These are phyloP conservation scores for Phyllotreta cruciferae DNA, from an alignment of 2,888 invertebrate genomes.

Conservation along the genomic window DNA sequence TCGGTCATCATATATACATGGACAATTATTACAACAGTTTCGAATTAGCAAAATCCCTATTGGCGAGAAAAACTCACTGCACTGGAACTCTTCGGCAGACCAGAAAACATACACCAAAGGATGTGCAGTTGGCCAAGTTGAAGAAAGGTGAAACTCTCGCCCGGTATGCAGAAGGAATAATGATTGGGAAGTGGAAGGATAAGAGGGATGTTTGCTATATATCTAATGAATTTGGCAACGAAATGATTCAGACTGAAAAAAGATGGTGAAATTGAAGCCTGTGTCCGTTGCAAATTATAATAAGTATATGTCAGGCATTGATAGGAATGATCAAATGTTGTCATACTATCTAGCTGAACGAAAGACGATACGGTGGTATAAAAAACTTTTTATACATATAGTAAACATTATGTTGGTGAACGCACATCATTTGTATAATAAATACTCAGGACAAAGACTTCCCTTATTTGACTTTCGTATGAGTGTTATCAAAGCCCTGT, in stretches of 20 bases:
- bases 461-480: conserved; percentile 1
- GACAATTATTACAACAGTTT: conserved; percentile 36
- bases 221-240: background rate
- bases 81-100: no score
- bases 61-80: conserved; percentile 37
- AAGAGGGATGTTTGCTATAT: conserved; percentile 21
- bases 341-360: conserved; percentile 11
- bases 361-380: conserved; percentile 11
- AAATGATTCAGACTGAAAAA: no score
- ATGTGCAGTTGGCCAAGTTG: no score
- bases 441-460: background rate
- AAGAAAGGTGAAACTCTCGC: conserved; percentile 17
- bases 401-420: conserved; percentile 5
- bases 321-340: conserved; percentile 13
- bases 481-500: no score
- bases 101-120: no score
- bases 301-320: background rate
- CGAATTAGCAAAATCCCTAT: conserved; percentile 23
- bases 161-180: background rate
- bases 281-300: no score
- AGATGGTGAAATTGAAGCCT: no score
- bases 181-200: conserved; percentile 24
- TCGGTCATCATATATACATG: conserved; percentile 31
- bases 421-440: background rate
- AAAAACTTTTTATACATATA: conserved; percentile 14